A percentile compares a stretch with the other conserved stretches of the same genome.
These are phyloP conservation scores for Scelioninae gen. 1 DNA, from an alignment of 2,888 invertebrate genomes.

Conservation along the genomic window DNA sequence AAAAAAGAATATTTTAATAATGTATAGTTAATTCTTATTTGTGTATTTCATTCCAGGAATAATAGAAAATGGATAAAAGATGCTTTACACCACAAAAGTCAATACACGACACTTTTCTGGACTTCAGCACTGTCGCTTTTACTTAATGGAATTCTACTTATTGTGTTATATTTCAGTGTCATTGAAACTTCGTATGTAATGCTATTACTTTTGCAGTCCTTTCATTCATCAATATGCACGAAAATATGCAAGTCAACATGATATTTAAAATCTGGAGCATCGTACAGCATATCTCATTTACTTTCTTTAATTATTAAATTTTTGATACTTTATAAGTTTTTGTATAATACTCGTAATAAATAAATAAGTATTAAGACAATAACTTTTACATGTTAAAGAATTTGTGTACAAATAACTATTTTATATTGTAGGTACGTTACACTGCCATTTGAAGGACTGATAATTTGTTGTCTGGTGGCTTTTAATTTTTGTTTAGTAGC, in stretches of 20 bases:
- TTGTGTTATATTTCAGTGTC: conserved; percentile 63
- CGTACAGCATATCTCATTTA: too few species aligned
- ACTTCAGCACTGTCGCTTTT: conserved; percentile 87
- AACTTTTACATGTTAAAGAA: too few species aligned
- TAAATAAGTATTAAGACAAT: too few species aligned
- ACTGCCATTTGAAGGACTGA: conserved; percentile 85
- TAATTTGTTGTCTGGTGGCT: conserved; percentile 85
- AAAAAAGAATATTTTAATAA: too few species aligned
- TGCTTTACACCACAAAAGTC: conserved; percentile 86
- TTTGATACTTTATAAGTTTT: too few species aligned
- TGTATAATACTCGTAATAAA: too few species aligned
- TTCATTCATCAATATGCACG: background rate
- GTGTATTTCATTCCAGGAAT: conserved; percentile 79
- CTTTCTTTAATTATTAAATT: too few species aligned
- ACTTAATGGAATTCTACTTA: conserved; percentile 85
- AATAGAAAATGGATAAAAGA: conserved; percentile 85
- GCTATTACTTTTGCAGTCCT: background rate
- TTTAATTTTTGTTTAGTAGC: conserved; percentile 87
- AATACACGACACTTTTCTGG: conserved; percentile 89
- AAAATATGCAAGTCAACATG: background rate
- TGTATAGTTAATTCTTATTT: too few species aligned
- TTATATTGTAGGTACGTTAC: conserved; percentile 83
- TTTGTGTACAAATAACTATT: too few species aligned
- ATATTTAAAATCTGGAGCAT: background rate
- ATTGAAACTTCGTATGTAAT: conserved; percentile 69